Percentiles rank a stretch among this genome's conserved stretches.
phyloP scores from a whole-genome alignment of 2,888 invertebrate species.

The Acrocyrtus sp. region DNA sequence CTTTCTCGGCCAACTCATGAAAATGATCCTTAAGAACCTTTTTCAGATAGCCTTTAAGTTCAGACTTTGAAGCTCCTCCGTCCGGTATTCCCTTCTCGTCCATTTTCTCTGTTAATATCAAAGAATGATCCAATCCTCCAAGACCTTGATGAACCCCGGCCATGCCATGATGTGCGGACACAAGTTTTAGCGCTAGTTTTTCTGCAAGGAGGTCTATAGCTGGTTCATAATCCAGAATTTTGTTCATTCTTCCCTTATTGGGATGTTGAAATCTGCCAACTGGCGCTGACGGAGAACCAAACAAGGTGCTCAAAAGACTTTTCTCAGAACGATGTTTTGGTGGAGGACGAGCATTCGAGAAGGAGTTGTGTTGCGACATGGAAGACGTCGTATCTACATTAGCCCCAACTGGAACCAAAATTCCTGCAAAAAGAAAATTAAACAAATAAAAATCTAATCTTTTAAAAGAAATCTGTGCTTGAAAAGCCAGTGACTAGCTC shows the following conservation, averaged over 20 bases:
- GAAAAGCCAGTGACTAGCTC: no score
- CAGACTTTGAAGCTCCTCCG: not conserved
- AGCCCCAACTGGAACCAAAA: constrained; percentile 39
- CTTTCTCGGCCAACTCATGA: constrained; percentile 20
- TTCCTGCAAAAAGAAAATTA: constrained; percentile 11
- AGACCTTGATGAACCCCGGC: constrained; percentile 15
- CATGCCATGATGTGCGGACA: constrained; percentile 47
- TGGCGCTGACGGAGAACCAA: constrained; percentile 35
- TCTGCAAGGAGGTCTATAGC: constrained; percentile 61
- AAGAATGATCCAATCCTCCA: not conserved
- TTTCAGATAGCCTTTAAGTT: constrained; percentile 36
- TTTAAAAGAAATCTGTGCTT: no score
- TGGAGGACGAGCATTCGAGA: constrained; percentile 21
- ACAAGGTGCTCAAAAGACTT: constrained; percentile 43
- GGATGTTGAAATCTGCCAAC: constrained; percentile 32
- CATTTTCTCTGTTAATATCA: not conserved
- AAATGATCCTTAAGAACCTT: constrained; percentile 32
- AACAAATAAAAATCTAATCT: not conserved
- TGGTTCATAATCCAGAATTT: constrained; percentile 56
- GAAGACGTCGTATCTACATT: constrained; percentile 34
- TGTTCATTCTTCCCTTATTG: constrained; percentile 27
- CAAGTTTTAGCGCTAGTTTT: constrained; percentile 60
- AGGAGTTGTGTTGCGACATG: constrained; percentile 9
- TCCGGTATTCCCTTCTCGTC: not conserved
- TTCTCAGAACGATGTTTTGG: constrained; percentile 40